These are phyloP conservation scores for Caiman crocodilus DNA, from an alignment of 2,797 vertebrate genomes.

Conservation along the genomic window DNA sequence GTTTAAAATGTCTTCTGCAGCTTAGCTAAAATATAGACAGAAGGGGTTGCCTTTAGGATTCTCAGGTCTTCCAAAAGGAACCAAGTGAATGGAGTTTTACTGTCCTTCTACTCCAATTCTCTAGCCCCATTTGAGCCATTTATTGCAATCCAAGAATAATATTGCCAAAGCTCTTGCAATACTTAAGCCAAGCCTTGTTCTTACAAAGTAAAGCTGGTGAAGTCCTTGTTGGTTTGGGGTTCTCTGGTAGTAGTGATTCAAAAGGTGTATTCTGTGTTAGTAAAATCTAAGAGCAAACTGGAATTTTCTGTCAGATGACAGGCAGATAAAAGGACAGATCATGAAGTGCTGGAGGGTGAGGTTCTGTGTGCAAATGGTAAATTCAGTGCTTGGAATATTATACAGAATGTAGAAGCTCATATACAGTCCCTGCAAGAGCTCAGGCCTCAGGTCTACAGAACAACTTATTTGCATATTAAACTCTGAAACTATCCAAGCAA, in stretches of 20 bases:
- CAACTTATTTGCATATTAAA: not conserved
- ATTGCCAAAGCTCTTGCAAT: not conserved
- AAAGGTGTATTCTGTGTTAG: not conserved
- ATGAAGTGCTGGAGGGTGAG: not conserved
- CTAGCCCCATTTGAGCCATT: not conserved
- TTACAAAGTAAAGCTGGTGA: not conserved
- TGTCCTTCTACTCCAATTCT: not conserved
- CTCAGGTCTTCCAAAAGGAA: not conserved
- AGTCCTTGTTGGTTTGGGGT: not conserved
- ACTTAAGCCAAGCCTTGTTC: not conserved
- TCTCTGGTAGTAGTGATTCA: not conserved
- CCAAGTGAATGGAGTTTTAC: not conserved
- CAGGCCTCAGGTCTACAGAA: not conserved
- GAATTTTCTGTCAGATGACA: not conserved
- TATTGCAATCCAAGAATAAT: not conserved
- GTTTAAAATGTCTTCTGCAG: not conserved
- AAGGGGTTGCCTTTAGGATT: not conserved
- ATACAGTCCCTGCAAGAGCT: not conserved
- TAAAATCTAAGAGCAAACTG: not conserved
- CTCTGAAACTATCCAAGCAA: not conserved
- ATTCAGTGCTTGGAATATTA: not conserved
- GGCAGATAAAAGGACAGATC: not conserved
- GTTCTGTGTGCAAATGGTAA: not conserved
- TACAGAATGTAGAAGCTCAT: not conserved
- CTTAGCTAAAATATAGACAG: not conserved